Evolutionary conservation across 1,140 invertebrate genomes (phyloP), one percentile per base, ranked within the genome.

Genomic region (Meloidogyne hapla): DNA sequence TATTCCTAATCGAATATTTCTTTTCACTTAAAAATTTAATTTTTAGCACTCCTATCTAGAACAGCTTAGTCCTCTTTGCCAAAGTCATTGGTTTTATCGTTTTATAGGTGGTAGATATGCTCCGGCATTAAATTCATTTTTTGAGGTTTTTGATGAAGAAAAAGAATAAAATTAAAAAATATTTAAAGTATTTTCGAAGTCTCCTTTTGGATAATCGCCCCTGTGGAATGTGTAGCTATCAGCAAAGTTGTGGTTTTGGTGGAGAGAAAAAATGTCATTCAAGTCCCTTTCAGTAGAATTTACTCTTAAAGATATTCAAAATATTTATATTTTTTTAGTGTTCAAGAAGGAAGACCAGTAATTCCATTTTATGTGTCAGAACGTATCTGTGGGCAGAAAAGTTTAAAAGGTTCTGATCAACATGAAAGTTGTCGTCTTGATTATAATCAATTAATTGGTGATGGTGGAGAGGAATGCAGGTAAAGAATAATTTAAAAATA

Each of bases 301-400:
- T 23, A 61, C 12, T 66, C 10, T 69, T 70, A 26, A 26, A 13
- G 6, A n/a, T 26, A 18, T 6, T 25, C 56, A 15, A n/a, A 69
- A 12, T 69, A n/a, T n/a, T n/a, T n/a, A n/a, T n/a, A n/a, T n/a
- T n/a, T 75, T 78, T 84, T 68, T 38, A 85, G 84, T 69, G 73
- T 87, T n/a, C 79, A 75, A 33, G 85, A 84, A 33, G 85, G 83
- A 1, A 74, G 85, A 18, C 69, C 85, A 9, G 69, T 86, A 21
- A 75, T 86, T 5, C 85, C 85, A 15, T 86, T 86, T 63, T 86
- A 78, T 74, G 85, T 86, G 12, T 80, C 85, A 15, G 85, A 86
- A 26, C 28, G 64, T 21, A 33, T 86, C 45, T 86, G 85, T 72
- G 79, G 69, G 64, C 68, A 72, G 5, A 40, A 67, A 56, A 84